Evolutionary conservation across 1,140 invertebrate genomes (phyloP).

Genomic region (Brachionus sp.): DNA sequence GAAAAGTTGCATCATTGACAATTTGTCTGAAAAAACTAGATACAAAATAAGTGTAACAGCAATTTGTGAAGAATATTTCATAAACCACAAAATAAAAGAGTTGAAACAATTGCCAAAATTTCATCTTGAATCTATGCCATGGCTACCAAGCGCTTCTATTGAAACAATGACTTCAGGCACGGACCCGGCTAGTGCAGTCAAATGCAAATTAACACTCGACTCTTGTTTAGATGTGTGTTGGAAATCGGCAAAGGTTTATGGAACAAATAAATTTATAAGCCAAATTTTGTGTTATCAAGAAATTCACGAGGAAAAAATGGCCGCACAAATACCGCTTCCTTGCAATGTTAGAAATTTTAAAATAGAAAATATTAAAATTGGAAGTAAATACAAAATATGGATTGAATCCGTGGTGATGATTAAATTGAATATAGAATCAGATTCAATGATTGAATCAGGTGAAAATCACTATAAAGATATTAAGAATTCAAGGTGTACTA

Average conservation of each 20-base stretch:
- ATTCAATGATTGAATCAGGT: slow-evolving; percentile 48
- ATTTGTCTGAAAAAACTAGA: slow-evolving; percentile 55
- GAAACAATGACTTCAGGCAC: slow-evolving; percentile 53
- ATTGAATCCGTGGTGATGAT: slow-evolving; percentile 59
- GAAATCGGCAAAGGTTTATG: slow-evolving; percentile 55
- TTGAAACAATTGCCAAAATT: slow-evolving; percentile 48
- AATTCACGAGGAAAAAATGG: slow-evolving; percentile 52
- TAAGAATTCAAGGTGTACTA: slow-evolving; percentile 54
- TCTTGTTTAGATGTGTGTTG: slow-evolving; percentile 53
- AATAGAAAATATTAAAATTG: slow-evolving; percentile 33
- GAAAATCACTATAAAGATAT: slow-evolving; percentile 48
- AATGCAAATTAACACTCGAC: slow-evolving; percentile 51
- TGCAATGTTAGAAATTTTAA: not conserved
- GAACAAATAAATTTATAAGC: slow-evolving; percentile 54
- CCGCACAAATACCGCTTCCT: slow-evolving; percentile 47
- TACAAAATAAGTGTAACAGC: slow-evolving; percentile 57
- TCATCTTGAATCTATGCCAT: slow-evolving; percentile 52
- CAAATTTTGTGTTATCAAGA: slow-evolving; percentile 56
- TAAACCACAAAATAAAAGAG: slow-evolving; percentile 52
- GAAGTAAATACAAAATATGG: slow-evolving; percentile 52
- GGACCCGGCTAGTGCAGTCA: slow-evolving; percentile 54
- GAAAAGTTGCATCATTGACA: slow-evolving; percentile 51
- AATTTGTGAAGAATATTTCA: slow-evolving; percentile 59
- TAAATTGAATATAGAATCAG: slow-evolving; percentile 56
- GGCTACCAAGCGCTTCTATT: slow-evolving; percentile 56